Evolutionary conservation across 2,797 vertebrate species (phyloP), one percentile per base, ranked within the genome.

Genomic region (Anas flavirostris): DNA sequence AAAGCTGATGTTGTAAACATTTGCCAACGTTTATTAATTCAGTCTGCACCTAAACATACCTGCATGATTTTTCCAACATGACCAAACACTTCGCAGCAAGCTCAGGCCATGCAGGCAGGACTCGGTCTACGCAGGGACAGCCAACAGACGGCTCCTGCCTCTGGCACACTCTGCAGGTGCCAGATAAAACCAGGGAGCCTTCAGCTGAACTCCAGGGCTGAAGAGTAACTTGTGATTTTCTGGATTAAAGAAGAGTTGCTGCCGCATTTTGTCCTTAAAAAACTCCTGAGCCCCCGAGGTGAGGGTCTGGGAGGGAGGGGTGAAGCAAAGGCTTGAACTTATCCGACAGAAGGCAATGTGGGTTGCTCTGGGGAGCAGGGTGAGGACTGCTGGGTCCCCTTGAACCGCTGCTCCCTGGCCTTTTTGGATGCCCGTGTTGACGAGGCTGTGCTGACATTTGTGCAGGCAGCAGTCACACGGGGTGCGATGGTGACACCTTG

Each of bases 111-210:
- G 41, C 41, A 35, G 18, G 1, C 1, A 31, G 52, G 68, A 16
- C 28, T 82, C 1, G 2, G 10, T 7, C 37, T 58, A 0, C 0
- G 5, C 13, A 25, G 70, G 62, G 53, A 0, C 5, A 31, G 26
- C 1, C 5, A 6, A 12, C 0, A 0, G 3, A 46, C 1, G 1
- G 55, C 66, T 67, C 35, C 29, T 29, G 28, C 55, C 64, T 14
- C 12, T 1, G 2, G 56, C 11, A 16, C 1, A 3, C 56, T n/a
- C 5, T 5, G 44, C 13, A 29, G 39, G 14, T 5, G 29, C 10
- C 13, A 43, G 9, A 7, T 33, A 7, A 18, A 4, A 37, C 31
- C 0, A 9, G 2, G 7, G 7, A 0, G 0, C 1, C 8, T 8
- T 37, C 50, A n/a, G 39, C 67, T 39, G 7, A 7, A 17, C 25